Evolutionary conservation across 2,113 vertebrate genomes (phyloP).

Genomic region (Henicopernis longicauda): DNA sequence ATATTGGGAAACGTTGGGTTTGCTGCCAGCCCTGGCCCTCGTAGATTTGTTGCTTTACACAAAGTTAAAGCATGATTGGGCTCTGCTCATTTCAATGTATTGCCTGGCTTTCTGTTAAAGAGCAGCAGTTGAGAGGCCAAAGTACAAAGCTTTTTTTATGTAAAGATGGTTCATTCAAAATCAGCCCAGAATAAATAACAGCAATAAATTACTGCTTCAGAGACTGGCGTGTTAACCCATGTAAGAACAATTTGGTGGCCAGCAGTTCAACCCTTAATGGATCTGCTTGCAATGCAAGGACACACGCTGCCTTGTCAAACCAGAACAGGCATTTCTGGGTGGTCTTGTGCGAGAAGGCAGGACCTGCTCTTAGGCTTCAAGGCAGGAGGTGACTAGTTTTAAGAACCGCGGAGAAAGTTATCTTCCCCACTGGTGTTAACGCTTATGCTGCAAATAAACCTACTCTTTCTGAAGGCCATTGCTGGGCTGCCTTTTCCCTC

Average conservation of each 20-base stretch:
- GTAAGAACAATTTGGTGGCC: background rate
- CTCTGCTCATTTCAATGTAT: background rate
- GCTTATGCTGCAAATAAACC: background rate
- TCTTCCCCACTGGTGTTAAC: background rate
- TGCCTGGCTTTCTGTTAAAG: background rate
- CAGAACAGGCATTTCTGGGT: background rate
- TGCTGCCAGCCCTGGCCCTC: background rate
- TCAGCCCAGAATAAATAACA: background rate
- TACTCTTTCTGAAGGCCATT: background rate
- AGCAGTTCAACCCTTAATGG: background rate
- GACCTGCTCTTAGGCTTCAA: background rate
- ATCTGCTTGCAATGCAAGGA: background rate
- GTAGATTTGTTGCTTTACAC: background rate
- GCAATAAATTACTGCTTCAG: background rate
- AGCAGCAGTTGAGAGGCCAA: background rate
- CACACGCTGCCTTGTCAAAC: background rate
- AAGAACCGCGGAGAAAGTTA: background rate
- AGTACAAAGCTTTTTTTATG: background rate
- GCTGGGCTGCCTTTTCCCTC: background rate
- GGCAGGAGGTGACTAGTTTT: background rate
- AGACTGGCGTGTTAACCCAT: background rate
- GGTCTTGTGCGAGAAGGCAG: background rate
- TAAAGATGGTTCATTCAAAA: background rate
- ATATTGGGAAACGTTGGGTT: background rate
- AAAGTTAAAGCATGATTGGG: background rate